Base-by-base conservation (phyloP, 2,113 vertebrate species). In the Microcebus lehilahytsara region DNA sequence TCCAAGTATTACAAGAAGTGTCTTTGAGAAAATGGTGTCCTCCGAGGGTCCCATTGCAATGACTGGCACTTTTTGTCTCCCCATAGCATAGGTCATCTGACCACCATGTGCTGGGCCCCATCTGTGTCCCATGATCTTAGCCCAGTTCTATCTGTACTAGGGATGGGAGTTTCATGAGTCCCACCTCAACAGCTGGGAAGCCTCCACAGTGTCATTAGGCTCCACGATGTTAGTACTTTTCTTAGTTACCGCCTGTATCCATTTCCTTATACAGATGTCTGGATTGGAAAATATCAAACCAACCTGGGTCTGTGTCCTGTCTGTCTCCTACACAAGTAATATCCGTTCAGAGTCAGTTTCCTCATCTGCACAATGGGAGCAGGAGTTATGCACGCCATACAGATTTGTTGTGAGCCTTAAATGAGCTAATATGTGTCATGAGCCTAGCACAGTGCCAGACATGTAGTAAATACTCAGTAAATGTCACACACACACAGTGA, bases 31-130 rank as follows among this genome's bases (percentile, higher is more conserved):
- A 84, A 58, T 9, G 34, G 22, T 16, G 17, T n/a, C 64, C 37
- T 85, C 64, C 49, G 34, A 42, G 11, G 42, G 16, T 9, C n/a
- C 20, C 3, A 1, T 0, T 16, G 17, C 34, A 25, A 56, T 2
- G 40, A 40, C 67, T 84, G 27, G 20, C 1, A 46, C 17, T 40
- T 23, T 42, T 49, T 49, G 42, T 84, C 34, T 86, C 4, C 53
- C 22, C 7, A 11, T 0, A 37, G 12, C 6, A 27, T 0, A 14
- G 5, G 6, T 30, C 46, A 27, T 64, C 25, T 77, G 83, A 40
- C 46, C 2, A 30, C 40, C n/a, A 3, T 3, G 6, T 34, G 32
- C 42, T 10, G 25, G 30, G 27, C 25, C 75, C 66, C 72, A n/a
- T n/a, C 4, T 12, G 5, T 20, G 1, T 10, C 25, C 40, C 19